Evolutionary conservation across 2,113 vertebrate species (phyloP), one percentile per base, ranked within the genome.

Genomic region (Oryzias woworae): DNA sequence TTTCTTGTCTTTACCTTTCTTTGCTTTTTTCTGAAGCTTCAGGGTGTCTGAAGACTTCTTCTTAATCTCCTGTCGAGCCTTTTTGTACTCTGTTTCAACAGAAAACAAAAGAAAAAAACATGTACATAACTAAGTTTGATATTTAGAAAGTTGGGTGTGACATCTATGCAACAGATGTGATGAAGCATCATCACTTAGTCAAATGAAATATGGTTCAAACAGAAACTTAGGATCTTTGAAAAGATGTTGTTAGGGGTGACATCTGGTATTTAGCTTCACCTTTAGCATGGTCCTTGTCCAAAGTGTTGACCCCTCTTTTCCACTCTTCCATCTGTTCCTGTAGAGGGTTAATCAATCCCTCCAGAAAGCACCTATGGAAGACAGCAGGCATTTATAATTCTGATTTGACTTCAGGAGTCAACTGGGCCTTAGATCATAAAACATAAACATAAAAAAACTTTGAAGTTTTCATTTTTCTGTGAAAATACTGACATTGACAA

Each of bases 291-390:
- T 99, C 97, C 78, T 99, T 99, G 85, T 99, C 96, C 74, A 99
- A 85, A 57, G 94, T 94, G 85, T 94, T 96, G 63, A 94, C 95
- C 0, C 94, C 94, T 89, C 93, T 95, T 87, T 98, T 99, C 97
- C 97, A 98, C 78, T 99, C 96, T 84, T 99, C 96, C 52, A 98
- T 93, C 87, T 96, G 93, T 72, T 99, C 97, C 90, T 99, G 97
- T 64, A 98, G 88, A 3, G 97, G 97, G 87, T 94, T 98, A 73
- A 98, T 96, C 72, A 99, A 91, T 78, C 94, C 96, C 82, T 98
- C 97, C 85, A 96, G 87, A 73, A 98, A 94, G 7, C 92, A 93
- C 0, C 97, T 99, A 65, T 17, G 5, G 36, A 53, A 66, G 72
- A 75, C 42, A 75, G 12, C 7, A 53, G 1, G 28, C 45, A 17